These are phyloP conservation scores for Hipposideros larvatus DNA, from an alignment of 2,797 vertebrate genomes.

Conservation along the genomic window DNA sequence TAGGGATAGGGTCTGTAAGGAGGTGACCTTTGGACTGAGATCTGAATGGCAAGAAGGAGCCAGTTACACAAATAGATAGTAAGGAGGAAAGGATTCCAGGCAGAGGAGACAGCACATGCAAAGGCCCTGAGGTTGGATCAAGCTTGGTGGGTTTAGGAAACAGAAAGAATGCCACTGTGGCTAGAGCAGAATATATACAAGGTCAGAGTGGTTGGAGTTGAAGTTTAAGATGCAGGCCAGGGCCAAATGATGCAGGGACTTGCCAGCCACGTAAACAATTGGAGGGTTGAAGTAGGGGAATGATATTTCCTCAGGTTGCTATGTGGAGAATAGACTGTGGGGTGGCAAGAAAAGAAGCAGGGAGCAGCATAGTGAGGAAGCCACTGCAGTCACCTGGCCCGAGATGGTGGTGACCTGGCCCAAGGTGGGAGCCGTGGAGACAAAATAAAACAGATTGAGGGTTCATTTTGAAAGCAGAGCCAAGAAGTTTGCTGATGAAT, in stretches of 20 bases:
- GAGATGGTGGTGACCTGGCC: neutral
- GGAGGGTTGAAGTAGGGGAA: neutral
- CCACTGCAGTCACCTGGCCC: neutral
- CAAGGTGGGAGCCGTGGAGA: neutral
- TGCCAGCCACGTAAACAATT: neutral
- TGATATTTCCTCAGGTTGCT: neutral
- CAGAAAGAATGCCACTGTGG: neutral
- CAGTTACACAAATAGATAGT: neutral
- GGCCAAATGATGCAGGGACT: neutral
- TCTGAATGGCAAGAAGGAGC: neutral
- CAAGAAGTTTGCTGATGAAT: neutral
- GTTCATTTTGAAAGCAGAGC: neutral
- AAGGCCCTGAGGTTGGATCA: constrained; percentile 22
- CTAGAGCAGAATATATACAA: neutral
- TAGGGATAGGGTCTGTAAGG: neutral
- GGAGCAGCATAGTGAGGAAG: neutral
- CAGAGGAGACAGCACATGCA: neutral
- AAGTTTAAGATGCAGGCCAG: neutral
- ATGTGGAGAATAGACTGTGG: neutral
- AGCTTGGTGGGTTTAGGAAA: neutral
- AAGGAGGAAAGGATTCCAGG: neutral
- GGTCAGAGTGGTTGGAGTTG: neutral
- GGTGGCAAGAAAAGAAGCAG: neutral
- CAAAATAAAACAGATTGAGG: neutral
- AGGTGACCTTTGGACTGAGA: neutral